Evolutionary conservation across 2,888 invertebrate species (phyloP).

Genomic region (Aphodius sticticus): DNA sequence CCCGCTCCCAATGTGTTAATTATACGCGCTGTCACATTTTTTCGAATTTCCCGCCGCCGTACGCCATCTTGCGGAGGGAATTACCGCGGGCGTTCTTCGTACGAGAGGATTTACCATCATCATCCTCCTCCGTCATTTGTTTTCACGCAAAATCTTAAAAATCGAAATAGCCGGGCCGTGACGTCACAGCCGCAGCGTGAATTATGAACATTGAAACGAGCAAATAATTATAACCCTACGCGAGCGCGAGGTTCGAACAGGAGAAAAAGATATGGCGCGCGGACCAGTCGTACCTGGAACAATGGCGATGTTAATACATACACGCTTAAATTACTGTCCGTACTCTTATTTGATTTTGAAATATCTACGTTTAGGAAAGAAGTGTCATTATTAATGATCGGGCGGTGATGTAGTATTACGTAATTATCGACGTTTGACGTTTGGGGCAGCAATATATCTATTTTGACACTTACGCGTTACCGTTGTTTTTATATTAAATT

Average conservation of each 20-base stretch:
- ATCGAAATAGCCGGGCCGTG: not conserved
- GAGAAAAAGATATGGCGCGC: not conserved
- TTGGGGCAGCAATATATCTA: not conserved
- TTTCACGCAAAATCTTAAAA: not conserved
- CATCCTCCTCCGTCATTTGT: constrained; percentile 4
- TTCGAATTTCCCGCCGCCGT: not conserved
- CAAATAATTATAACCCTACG: constrained; percentile 4
- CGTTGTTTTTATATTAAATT: no score
- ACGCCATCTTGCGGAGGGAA: not conserved
- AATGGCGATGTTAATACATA: not conserved
- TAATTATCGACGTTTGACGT: not conserved
- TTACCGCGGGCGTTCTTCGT: not conserved
- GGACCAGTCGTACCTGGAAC: not conserved
- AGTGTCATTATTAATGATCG: not conserved
- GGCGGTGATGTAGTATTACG: not conserved
- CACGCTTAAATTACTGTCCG: not conserved
- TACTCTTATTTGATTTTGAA: not conserved
- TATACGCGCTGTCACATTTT: not conserved
- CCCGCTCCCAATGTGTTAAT: not conserved
- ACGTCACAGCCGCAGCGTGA: constrained; percentile 4
- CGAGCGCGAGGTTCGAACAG: not conserved
- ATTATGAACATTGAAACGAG: not conserved
- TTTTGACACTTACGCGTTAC: not conserved
- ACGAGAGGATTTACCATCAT: not conserved
- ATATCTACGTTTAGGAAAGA: not conserved